These are phyloP conservation scores for Ophion obscuratus DNA, from an alignment of 2,888 invertebrate genomes.

Conservation along the genomic window DNA sequence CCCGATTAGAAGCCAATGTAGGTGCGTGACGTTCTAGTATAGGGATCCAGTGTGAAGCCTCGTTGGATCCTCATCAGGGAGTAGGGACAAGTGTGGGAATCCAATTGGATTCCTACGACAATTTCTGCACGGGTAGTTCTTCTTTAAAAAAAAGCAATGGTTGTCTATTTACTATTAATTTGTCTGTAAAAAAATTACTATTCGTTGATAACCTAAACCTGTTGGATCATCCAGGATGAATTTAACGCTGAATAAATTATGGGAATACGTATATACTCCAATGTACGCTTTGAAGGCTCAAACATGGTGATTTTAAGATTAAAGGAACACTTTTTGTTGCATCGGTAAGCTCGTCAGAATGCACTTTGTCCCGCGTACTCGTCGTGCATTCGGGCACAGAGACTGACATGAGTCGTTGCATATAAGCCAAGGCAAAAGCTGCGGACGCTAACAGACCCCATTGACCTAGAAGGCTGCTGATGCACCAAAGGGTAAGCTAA, in stretches of 20 bases:
- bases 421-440: constrained; percentile 32
- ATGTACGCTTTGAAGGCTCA: neutral
- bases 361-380: constrained; percentile 32
- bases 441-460: constrained; percentile 32
- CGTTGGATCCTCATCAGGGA: too few relatives aligned
- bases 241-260: neutral
- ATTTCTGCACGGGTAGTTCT: too few relatives aligned
- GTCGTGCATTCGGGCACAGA: constrained; percentile 6
- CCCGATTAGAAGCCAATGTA: too few relatives aligned
- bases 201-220: neutral
- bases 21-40: too few relatives aligned
- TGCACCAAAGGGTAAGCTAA: constrained; percentile 60
- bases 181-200: neutral
- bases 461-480: constrained; percentile 62
- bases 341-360: constrained; percentile 29
- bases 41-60: too few relatives aligned
- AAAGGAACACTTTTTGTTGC: neutral
- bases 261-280: neutral
- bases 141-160: too few relatives aligned
- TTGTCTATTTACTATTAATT: neutral
- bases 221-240: neutral
- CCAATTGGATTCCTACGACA: too few relatives aligned
- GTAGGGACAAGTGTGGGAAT: too few relatives aligned
- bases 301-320: neutral
- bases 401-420: neutral